Base-by-base conservation (phyloP, 2,888 invertebrate species). In the Cantharis rustica region DNA sequence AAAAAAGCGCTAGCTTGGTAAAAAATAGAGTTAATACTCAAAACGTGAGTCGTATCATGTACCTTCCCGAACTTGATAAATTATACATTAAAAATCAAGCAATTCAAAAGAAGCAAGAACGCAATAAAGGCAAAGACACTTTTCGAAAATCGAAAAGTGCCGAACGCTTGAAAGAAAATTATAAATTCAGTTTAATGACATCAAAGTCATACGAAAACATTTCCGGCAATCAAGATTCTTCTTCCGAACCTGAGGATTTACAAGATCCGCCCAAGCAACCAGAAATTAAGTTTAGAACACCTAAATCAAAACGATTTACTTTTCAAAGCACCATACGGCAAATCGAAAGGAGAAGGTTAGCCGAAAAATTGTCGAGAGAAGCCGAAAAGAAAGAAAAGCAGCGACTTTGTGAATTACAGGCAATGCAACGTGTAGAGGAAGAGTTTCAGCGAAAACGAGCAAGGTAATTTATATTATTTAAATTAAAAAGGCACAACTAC, bases 321-420 rank as follows among this genome's bases (percentile, higher is more conserved):
- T 96, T 95, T 88, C 95, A 96, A 87, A 95, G 95, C 68, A 95
- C 95, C 0, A 93, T 95, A 10, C 86, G 95, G n/a, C 94, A 95
- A 87, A 91, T 95, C 71, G 95, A 96, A 88, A 89, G 95, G 77
- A 91, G 93, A 68, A 89, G 92, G 72, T 87, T 95, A 70, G 93
- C 95, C 0, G 95, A 95, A 84, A 93, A 93, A 86, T 89, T 95
- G 76, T 93, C 94, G 16, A 91, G 91, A 79, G 94, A 95, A 85
- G 94, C 94, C 0, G 95, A 95, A 84, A 90, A 92, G 73, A 94
- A 94, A 87, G 95, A 95, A 87, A 92, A 92, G 73, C 93, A 95
- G 87, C 88, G 95, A 72, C 89, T 93, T 75, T 91, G 93, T 77
- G 95, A 96, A 87, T 89, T 95, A 83, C 95, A 95, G 87, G 95